Evolutionary conservation across 2,888 invertebrate species (phyloP), one percentile per base, ranked within the genome.

Genomic region (Rhogogaster chlorosoma): DNA sequence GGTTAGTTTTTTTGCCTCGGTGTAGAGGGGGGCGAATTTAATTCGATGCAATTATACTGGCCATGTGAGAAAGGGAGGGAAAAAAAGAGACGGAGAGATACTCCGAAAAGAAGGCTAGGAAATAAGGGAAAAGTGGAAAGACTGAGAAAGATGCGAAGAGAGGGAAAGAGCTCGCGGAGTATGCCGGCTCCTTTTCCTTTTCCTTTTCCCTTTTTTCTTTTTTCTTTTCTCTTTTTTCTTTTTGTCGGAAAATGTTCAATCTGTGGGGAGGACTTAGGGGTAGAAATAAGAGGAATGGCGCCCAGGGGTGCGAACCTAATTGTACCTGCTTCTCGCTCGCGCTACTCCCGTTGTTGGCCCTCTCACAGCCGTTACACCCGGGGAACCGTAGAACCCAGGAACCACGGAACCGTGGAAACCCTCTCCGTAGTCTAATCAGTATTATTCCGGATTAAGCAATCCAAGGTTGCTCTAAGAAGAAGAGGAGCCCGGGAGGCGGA

Each of bases 291-390:
- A 90, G 90, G 89, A 91, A 92, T 90, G 89, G 89, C 89, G 89
- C 92, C 92, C 92, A 89, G 87, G 91, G 91, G 92, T 90, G 90
- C 89, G 87, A 90, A 92, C 91, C 90, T 92, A 92, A 92, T 92
- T 92, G 92, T 90, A 90, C 89, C 89, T 90, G 90, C 89, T 90
- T 91, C 89, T 87, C 86, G 45, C 70, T 83, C 83, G 26, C 83
- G 26, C 82, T 67, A 42, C n/a, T 38, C 57, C 53, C 57, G 57
- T 32, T 36, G 77, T 45, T 77, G 77, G 77, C 77, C 77, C 32
- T 77, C 77, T 77, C 77, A 29, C 77, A 49, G 77, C 77, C 77
- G 53, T 73, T 73, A 73, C 42, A 73, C 22, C 71, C 71, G 22
- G 71, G 42, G 42, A 73, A 73, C 71, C 77, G 53, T 77, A 18